These are phyloP conservation scores for Tridacna crocea DNA, from an alignment of 2,888 invertebrate genomes.

Conservation along the genomic window DNA sequence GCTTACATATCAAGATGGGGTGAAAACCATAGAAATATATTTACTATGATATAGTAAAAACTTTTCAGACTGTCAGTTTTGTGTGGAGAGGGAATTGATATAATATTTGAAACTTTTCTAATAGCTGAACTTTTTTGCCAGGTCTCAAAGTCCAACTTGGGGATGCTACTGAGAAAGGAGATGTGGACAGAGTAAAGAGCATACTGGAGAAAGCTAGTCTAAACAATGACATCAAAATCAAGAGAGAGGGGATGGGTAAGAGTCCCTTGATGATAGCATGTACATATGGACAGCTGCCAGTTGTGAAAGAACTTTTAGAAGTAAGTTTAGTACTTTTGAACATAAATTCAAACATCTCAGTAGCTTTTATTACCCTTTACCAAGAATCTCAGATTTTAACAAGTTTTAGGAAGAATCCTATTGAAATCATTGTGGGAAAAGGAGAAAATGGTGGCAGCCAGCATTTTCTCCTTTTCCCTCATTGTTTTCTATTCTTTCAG, in stretches of 20 bases:
- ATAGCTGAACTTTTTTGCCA: not conserved
- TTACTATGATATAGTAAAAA: too few relatives aligned
- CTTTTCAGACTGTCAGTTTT: too few relatives aligned
- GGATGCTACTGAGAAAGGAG: slow-evolving; percentile 75
- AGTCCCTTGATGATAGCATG: slow-evolving; percentile 79
- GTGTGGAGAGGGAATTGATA: too few relatives aligned
- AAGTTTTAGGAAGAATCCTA: not conserved
- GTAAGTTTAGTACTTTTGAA: slow-evolving; percentile 57
- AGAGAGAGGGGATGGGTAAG: slow-evolving; percentile 70
- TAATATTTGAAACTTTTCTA: not conserved
- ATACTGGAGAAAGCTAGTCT: slow-evolving; percentile 62
- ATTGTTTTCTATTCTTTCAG: too few relatives aligned
- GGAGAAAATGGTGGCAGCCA: not conserved
- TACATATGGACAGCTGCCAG: slow-evolving; percentile 80
- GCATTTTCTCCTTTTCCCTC: too few relatives aligned
- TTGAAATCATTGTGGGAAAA: not conserved
- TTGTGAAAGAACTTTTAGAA: slow-evolving; percentile 76
- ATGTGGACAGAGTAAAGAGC: slow-evolving; percentile 65
- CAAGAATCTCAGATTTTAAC: not conserved
- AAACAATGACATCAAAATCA: slow-evolving; percentile 63
- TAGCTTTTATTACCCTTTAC: not conserved
- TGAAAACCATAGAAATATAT: too few relatives aligned
- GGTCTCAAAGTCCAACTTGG: slow-evolving; percentile 61
- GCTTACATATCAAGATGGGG: too few relatives aligned
- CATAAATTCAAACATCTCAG: too few relatives aligned